Conservation (phyloP, 2,113 vertebrate genomes). For the Daphoenositta chrysoptera region DNA sequence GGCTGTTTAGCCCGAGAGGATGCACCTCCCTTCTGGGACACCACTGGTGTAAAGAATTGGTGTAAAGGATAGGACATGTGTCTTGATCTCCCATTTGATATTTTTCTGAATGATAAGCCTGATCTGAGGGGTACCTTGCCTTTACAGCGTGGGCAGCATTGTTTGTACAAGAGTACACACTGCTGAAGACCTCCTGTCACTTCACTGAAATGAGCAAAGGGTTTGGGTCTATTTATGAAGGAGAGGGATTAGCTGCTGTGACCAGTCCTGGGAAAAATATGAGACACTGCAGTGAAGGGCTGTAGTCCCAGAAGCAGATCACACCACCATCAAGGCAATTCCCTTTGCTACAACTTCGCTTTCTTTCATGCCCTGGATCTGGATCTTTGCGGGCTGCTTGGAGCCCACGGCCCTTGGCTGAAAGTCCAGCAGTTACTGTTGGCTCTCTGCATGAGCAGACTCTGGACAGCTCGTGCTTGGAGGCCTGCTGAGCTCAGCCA, state of each 20-base stretch:
- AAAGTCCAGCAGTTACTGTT: background rate
- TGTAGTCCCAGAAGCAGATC: background rate
- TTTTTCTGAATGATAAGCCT: background rate
- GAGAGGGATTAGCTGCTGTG: background rate
- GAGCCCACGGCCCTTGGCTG: fast-evolving
- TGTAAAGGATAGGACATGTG: background rate
- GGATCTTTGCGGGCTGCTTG: background rate
- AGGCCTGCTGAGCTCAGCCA: background rate
- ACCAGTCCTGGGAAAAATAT: background rate
- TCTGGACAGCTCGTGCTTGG: background rate
- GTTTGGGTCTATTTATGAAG: background rate
- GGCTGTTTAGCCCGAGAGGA: background rate
- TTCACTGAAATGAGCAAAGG: background rate
- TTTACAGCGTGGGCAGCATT: background rate
- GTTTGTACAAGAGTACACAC: background rate
- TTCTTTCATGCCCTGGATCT: background rate
- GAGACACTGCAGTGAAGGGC: background rate
- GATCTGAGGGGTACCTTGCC: background rate
- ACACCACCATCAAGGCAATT: background rate
- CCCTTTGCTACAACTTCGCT: background rate
- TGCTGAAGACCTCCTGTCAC: background rate
- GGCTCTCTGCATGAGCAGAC: background rate
- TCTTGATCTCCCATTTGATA: background rate
- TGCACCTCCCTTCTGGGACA: background rate
- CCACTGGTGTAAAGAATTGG: background rate